Conservation (phyloP, 2,888 invertebrate species). For the Exocentrus adspersus region DNA sequence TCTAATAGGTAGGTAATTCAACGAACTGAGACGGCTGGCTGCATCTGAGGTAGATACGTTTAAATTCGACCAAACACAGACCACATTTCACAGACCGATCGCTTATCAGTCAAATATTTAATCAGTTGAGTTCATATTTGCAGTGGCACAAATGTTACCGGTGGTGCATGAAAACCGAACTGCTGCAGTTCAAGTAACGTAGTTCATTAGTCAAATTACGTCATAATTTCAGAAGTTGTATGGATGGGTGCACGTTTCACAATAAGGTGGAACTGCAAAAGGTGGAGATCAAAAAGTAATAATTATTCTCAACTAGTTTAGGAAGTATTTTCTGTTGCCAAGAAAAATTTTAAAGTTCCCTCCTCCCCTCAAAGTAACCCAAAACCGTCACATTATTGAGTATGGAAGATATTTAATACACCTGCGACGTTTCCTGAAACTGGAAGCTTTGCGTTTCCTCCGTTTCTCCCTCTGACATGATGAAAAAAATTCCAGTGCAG, state of each 20-base stretch:
- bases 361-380: no score
- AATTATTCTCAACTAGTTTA: no score
- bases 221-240: background rate
- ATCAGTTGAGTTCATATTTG: conserved; percentile 32
- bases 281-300: no score
- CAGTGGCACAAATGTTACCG: conserved; percentile 32
- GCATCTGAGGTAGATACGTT: conserved; percentile 9
- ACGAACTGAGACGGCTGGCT: background rate
- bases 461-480: no score
- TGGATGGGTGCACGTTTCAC: background rate
- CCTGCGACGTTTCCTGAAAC: no score
- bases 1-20: no score
- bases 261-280: no score
- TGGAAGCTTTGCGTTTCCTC: no score
- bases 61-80: conserved; percentile 20
- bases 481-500: background rate
- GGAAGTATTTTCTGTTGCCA: no score
- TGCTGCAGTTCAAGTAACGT: background rate
- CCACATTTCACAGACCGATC: conserved; percentile 29
- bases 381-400: no score
- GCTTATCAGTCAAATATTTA: conserved; percentile 33
- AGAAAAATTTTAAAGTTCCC: no score
- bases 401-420: no score
- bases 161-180: background rate
- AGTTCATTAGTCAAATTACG: background rate